phyloP scores from a whole-genome alignment of 2,113 vertebrate species.

The Echinops telfairi region DNA sequence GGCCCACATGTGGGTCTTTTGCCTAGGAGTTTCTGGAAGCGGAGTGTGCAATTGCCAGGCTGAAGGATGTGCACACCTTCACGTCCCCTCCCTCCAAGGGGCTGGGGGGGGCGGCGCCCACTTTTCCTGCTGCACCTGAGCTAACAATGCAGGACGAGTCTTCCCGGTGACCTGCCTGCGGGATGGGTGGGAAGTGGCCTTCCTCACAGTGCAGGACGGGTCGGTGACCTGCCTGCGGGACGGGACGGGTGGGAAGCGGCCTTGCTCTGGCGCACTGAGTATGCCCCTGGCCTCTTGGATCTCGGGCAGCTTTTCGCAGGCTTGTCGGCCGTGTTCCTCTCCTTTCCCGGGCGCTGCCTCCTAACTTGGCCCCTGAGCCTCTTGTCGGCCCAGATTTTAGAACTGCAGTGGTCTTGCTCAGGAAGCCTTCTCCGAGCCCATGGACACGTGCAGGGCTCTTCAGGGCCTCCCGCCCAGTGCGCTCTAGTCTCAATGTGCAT shows the following conservation, averaged over 20 bases:
- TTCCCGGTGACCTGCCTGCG: neutral
- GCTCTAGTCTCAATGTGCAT: neutral
- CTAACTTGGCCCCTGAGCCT: neutral
- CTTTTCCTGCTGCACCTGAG: neutral
- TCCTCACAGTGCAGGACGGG: neutral
- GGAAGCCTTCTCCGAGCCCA: neutral
- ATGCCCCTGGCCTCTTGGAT: neutral
- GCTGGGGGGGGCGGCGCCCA: no score
- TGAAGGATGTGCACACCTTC: neutral
- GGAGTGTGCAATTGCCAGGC: neutral
- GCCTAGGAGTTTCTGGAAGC: neutral
- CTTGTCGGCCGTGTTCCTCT: constrained; percentile 8
- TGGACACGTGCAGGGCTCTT: no score
- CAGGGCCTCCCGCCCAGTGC: neutral
- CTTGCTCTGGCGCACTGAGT: neutral
- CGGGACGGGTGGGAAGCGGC: no score
- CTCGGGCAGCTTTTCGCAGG: neutral
- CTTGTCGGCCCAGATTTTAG: neutral
- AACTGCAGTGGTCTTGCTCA: neutral
- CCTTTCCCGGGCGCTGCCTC: neutral
- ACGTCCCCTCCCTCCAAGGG: neutral
- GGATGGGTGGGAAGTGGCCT: neutral
- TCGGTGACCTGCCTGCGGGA: neutral
- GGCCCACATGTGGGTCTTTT: neutral
- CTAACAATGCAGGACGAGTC: neutral